phyloP scores from a whole-genome alignment of 2,113 vertebrate genomes.

The Arizona elegans region DNA sequence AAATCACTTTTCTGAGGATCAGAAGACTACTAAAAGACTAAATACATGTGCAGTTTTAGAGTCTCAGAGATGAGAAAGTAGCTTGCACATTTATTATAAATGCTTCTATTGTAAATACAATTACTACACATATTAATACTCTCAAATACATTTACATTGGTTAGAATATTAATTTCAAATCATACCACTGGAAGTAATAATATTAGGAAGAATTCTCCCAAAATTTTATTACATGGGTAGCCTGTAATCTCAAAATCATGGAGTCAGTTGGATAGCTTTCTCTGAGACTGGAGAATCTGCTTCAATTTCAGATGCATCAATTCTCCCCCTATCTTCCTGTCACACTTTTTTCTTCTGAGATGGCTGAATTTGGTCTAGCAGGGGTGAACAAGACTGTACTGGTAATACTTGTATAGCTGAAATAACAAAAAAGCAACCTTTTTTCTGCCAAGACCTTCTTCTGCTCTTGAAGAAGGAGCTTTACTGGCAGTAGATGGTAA shows the following conservation, averaged over 20 bases:
- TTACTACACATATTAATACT: background rate
- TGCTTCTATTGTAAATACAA: background rate
- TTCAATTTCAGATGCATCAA: background rate
- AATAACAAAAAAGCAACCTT: background rate
- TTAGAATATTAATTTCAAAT: slow-evolving; percentile 2
- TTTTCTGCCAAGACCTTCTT: background rate
- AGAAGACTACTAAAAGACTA: slow-evolving; percentile 1
- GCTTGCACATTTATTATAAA: slow-evolving; percentile 6
- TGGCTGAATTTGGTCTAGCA: background rate
- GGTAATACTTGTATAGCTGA: background rate
- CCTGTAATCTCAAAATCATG: background rate
- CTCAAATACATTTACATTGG: background rate
- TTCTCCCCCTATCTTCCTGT: background rate
- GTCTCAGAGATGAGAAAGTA: slow-evolving; percentile 1
- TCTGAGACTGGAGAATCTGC: background rate
- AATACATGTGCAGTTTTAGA: background rate
- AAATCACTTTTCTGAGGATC: slow-evolving; percentile 2
- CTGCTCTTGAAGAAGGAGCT: background rate
- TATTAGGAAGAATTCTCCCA: background rate
- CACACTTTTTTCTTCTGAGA: background rate
- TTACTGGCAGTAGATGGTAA: background rate
- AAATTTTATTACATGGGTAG: background rate
- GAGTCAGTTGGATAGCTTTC: background rate
- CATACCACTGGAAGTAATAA: background rate
- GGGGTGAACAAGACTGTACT: background rate